Evolutionary conservation across 1,140 invertebrate species (phyloP), one percentile per base, ranked within the genome.

Genomic region (Polyergus mexicanus): DNA sequence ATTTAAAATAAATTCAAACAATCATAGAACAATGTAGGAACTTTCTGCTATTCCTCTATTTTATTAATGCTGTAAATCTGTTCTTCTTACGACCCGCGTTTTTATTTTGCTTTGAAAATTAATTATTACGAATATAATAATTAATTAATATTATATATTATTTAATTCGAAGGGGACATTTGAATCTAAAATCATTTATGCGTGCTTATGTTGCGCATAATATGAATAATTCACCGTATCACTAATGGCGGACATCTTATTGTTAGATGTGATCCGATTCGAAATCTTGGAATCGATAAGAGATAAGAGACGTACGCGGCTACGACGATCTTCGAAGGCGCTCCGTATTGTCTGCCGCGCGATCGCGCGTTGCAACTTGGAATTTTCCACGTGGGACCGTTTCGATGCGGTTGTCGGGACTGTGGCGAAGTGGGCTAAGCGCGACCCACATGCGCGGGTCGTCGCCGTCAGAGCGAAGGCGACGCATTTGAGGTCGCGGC

Each of bases 301-400:
- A 60, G 38, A 74, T 11, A 41, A 38, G n/a, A 47, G 38, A 32
- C 16, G 4, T 19, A 32, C 16, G 4, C 22, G 19, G 7, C 3
- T 25, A n/a, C 68, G 47, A 51, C 0, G 54, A 83, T 72, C 66
- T 44, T 11, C 38, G 47, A 60, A 58, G 51, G 10, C 56, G 78
- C 78, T 72, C 78, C 78, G 54, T 78, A n/a, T 44, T 51, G 62
- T 85, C 84, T 62, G 35, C 47, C 84, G 74, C 44, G 41, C n/a
- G 25, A 35, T 56, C 44, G 62, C 32, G 44, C 62, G 22, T 80
- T 32, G n/a, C 65, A 71, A 76, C 83, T 71, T 76, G 83, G 83
- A 87, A 87, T 87, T 87, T 87, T 87, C 65, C 72, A 85, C 83
- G 86, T 87, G 72, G 81, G 86, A 65, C 76, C 54, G n/a, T 74